A percentile compares a stretch with the other conserved stretches of the same genome.
Conservation (phyloP, 2,113 vertebrate genomes). For the Megaceryle maxima region DNA sequence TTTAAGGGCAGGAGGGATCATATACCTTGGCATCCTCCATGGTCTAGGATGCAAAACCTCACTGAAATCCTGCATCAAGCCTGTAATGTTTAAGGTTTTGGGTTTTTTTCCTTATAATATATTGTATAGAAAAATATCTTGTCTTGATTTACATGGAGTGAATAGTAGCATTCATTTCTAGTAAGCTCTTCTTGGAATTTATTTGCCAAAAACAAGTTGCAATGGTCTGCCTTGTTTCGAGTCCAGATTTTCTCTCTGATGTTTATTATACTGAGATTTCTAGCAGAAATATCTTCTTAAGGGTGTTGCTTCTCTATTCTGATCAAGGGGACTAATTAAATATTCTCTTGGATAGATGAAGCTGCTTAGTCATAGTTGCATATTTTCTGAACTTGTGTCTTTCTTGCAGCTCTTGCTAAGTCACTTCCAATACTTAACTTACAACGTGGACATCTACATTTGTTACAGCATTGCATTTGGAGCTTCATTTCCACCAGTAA, state of each 20-base stretch:
- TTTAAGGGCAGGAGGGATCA: background rate
- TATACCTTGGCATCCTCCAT: background rate
- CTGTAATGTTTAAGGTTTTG: background rate
- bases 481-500: background rate
- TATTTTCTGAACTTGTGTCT: constrained; percentile 2
- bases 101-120: background rate
- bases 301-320: background rate
- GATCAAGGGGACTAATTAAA: background rate
- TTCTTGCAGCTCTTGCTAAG: background rate
- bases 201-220: background rate
- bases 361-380: background rate
- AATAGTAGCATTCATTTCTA: background rate
- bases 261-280: background rate
- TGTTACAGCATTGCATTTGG: background rate
- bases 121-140: background rate
- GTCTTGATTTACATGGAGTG: background rate
- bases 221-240: background rate
- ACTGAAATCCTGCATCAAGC: background rate
- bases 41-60: background rate
- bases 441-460: background rate
- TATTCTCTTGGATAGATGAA: background rate
- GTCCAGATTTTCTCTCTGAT: background rate
- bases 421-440: background rate
- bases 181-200: background rate
- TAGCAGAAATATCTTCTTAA: background rate